Percentiles rank a stretch among this genome's conserved stretches.
Conservation (phyloP, 2,888 invertebrate species). For the Magallana nippona region DNA sequence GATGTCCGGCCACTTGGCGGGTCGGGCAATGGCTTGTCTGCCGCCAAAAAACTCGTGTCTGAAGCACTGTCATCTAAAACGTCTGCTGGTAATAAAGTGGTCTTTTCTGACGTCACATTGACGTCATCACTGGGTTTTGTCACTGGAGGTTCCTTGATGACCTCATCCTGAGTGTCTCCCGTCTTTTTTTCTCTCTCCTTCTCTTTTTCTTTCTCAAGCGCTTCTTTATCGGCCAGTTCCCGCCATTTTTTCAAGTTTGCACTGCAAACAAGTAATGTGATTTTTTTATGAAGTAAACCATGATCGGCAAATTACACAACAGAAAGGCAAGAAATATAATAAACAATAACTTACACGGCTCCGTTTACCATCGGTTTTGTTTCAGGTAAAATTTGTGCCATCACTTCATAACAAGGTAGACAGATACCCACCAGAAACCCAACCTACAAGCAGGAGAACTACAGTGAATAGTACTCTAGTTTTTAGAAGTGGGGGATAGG, state of each 20-base stretch:
- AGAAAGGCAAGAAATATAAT: neutral
- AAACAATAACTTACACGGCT: constrained; percentile 82
- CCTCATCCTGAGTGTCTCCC: constrained; percentile 40
- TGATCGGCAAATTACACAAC: neutral
- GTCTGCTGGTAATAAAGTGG: neutral
- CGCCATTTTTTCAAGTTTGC: constrained; percentile 85
- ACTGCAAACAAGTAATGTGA: constrained; percentile 64
- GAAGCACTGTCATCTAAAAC: constrained; percentile 26
- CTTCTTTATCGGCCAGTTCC: constrained; percentile 80
- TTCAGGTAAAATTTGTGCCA: constrained; percentile 85
- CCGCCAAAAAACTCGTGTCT: constrained; percentile 26
- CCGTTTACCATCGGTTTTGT: constrained; percentile 87
- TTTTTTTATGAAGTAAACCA: neutral
- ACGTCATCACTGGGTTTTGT: constrained; percentile 28
- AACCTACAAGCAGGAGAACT: constrained; percentile 82
- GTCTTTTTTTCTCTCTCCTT: neutral
- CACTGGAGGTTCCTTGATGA: neutral
- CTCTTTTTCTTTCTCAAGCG: constrained; percentile 57
- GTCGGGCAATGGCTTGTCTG: constrained; percentile 16
- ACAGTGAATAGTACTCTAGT: no score
- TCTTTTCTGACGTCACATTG: constrained; percentile 14
- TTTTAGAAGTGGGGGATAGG: no score
- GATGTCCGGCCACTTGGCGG: neutral
- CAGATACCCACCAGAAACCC: constrained; percentile 91
- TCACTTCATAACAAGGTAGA: constrained; percentile 88